Percentiles rank a stretch among this genome's conserved stretches.
These are phyloP conservation scores for Sebastes steindachneri DNA, from an alignment of 2,797 vertebrate species.

Conservation along the genomic window DNA sequence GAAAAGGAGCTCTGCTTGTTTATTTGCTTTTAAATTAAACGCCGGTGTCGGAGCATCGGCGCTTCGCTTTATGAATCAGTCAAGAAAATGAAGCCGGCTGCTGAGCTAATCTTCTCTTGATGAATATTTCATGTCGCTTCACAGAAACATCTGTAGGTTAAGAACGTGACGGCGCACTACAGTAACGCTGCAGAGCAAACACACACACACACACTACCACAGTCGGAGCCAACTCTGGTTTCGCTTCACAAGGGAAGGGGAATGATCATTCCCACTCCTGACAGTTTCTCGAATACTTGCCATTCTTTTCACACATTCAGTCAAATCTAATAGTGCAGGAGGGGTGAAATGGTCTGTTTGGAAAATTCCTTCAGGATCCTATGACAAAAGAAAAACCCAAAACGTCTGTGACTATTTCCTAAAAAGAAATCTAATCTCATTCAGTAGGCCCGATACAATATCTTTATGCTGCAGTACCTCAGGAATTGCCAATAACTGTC, in stretches of 20 bases:
- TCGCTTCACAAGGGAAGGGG: constrained; percentile 14
- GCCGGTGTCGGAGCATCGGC: constrained; percentile 15
- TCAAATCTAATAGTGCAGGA: constrained; percentile 34
- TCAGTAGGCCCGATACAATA: neutral
- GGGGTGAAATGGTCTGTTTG: constrained; percentile 33
- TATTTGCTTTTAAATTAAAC: constrained; percentile 54
- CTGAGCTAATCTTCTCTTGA: constrained; percentile 55
- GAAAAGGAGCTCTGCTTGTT: constrained; percentile 37
- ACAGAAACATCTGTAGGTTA: constrained; percentile 63
- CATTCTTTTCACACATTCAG: constrained; percentile 51
- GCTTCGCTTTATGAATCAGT: constrained; percentile 51
- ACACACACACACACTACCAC: neutral
- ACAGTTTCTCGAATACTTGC: constrained; percentile 48
- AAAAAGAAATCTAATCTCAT: neutral
- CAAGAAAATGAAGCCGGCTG: constrained; percentile 40
- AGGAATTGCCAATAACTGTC: neutral
- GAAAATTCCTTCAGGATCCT: constrained; percentile 38
- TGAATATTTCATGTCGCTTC: constrained; percentile 70
- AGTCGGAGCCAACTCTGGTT: constrained; percentile 16
- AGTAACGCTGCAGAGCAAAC: constrained; percentile 43
- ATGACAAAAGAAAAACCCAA: constrained; percentile 6
- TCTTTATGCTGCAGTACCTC: neutral
- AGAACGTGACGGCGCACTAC: constrained; percentile 42
- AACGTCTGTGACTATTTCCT: neutral
- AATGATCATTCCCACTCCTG: constrained; percentile 38